A percentile compares a stretch with the other conserved stretches of the same genome.
These are phyloP conservation scores for Hippocampus barbouri DNA, from an alignment of 2,113 vertebrate species.

Conservation along the genomic window DNA sequence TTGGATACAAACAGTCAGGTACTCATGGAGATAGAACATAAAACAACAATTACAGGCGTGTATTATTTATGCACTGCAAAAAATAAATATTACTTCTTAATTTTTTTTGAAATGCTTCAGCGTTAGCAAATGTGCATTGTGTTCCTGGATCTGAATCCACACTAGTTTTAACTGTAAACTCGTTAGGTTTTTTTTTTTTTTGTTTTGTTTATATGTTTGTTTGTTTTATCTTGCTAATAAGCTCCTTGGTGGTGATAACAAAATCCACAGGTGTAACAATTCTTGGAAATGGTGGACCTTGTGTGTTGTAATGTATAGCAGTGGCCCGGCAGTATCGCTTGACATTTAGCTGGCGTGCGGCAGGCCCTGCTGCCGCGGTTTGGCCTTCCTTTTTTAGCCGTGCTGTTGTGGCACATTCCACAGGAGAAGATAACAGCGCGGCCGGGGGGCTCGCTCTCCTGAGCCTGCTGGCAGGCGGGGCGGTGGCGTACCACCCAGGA, in stretches of 20 bases:
- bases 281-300: neutral
- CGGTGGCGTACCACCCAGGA: neutral
- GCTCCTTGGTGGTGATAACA: neutral
- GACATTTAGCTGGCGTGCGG: slow-evolving; percentile 70
- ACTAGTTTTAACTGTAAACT: neutral
- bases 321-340: slow-evolving; percentile 57
- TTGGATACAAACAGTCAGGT: neutral
- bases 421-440: slow-evolving; percentile 67
- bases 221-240: neutral
- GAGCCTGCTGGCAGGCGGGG: neutral
- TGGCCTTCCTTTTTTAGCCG: slow-evolving; percentile 73
- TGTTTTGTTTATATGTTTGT: too few species aligned
- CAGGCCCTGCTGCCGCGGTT: slow-evolving; percentile 54
- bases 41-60: neutral
- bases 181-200: neutral
- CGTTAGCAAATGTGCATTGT: too few species aligned
- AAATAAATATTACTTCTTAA: neutral
- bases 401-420: slow-evolving; percentile 73
- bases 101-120: too few species aligned
- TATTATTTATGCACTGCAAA: neutral
- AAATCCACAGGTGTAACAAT: neutral
- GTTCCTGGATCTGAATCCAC: neutral
- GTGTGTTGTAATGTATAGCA: slow-evolving; percentile 16
- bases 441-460: slow-evolving; percentile 8
- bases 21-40: neutral